Conservation (phyloP, 2,113 vertebrate genomes). For the Grus americana region DNA sequence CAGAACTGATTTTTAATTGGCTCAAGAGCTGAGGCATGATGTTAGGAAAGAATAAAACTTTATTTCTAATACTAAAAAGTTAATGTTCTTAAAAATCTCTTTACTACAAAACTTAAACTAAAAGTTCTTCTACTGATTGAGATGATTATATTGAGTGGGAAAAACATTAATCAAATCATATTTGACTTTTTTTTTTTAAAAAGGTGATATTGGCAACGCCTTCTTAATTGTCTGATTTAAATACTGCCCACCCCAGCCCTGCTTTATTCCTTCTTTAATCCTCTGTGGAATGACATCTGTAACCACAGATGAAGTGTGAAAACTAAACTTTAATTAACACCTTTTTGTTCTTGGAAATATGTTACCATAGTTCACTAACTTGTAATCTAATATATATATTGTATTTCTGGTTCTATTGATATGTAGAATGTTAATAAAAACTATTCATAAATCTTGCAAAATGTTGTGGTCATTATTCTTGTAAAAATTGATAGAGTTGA, state of each 20-base stretch:
- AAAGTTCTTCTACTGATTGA: neutral
- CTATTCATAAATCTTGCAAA: neutral
- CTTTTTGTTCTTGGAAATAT: neutral
- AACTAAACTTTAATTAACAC: neutral
- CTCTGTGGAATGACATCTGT: neutral
- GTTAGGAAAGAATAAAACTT: slow-evolving; percentile 31
- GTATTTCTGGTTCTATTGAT: neutral
- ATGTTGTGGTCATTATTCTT: neutral
- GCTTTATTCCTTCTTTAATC: neutral
- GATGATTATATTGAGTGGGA: neutral
- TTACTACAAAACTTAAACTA: neutral
- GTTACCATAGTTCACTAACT: neutral
- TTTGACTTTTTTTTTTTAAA: neutral
- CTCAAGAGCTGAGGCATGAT: neutral
- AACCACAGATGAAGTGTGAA: neutral
- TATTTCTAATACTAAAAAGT: slow-evolving; percentile 16
- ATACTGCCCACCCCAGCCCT: neutral
- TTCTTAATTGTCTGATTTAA: neutral
- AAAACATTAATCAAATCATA: neutral
- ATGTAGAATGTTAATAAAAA: neutral
- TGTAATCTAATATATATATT: neutral
- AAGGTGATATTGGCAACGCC: neutral
- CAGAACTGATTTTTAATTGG: neutral
- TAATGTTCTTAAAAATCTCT: slow-evolving; percentile 39
- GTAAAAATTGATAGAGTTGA: neutral